phyloP scores from a whole-genome alignment of 2,113 vertebrate species.

The Pogonocichla stellata region DNA sequence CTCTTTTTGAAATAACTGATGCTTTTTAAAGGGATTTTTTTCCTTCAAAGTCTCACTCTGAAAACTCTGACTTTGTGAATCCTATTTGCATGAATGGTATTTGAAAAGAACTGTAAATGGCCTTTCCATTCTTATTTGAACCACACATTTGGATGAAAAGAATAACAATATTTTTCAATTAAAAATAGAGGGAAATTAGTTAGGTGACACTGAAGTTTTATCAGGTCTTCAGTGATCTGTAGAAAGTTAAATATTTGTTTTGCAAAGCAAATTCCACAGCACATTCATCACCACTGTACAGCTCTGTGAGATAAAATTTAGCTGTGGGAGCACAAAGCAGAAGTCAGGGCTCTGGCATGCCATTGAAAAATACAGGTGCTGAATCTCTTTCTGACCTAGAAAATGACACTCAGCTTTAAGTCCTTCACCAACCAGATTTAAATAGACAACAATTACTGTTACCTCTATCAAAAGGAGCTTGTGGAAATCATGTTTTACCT shows the following conservation, averaged over 20 bases:
- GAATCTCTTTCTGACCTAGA: not conserved
- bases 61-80: not conserved
- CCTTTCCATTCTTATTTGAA: constrained; percentile 26
- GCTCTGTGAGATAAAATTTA: not conserved
- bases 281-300: not conserved
- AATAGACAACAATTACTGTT: not conserved
- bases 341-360: not conserved
- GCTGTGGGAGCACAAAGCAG: not conserved
- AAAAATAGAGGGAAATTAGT: constrained; percentile 10
- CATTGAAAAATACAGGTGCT: not conserved
- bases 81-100: not conserved
- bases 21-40: not conserved
- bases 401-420: not conserved
- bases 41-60: not conserved
- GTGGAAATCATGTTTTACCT: not conserved
- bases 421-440: not conserved
- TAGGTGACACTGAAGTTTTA: constrained; percentile 19
- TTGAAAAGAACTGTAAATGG: not conserved
- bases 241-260: constrained; percentile 51
- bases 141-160: not conserved
- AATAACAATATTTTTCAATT: not conserved
- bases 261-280: constrained; percentile 54
- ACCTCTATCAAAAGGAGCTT: not conserved
- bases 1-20: not conserved
- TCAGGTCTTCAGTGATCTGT: constrained; percentile 7